A percentile compares a stretch with the other conserved stretches of the same genome.
phyloP scores from a whole-genome alignment of 2,888 invertebrate genomes.

The Cordylochernes scorpioides region DNA sequence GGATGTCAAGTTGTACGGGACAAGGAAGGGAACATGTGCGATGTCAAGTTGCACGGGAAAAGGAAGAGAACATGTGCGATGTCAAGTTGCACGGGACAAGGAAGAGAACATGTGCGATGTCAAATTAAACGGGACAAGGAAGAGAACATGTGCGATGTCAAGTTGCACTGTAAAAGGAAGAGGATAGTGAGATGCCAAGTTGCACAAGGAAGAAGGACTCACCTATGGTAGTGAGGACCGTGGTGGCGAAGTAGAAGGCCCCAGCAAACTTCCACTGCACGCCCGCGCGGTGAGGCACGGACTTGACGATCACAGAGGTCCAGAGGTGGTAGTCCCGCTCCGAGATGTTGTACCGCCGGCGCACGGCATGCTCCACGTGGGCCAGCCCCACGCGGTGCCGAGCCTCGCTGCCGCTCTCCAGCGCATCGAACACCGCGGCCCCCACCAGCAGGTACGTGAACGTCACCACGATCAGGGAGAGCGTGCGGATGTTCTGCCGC shows the following conservation, averaged over 20 bases:
- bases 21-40: too few relatives aligned
- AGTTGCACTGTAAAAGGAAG: too few relatives aligned
- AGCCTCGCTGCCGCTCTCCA: slow-evolving; percentile 82
- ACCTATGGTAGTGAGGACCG: slow-evolving; percentile 87
- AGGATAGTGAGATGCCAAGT: too few relatives aligned
- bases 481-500: slow-evolving; percentile 87
- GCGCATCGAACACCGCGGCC: slow-evolving; percentile 89
- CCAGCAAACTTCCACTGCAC: slow-evolving; percentile 99
- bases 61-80: too few relatives aligned
- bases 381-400: slow-evolving; percentile 47
- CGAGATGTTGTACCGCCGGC: slow-evolving; percentile 73
- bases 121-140: too few relatives aligned
- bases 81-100: too few relatives aligned
- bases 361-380: slow-evolving; percentile 30
- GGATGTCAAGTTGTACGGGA: too few relatives aligned
- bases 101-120: too few relatives aligned
- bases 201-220: too few relatives aligned
- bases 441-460: slow-evolving; percentile 93
- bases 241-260: slow-evolving; percentile 93
- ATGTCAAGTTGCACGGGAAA: too few relatives aligned
- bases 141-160: too few relatives aligned
- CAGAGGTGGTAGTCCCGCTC: slow-evolving; percentile 74
- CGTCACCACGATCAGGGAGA: slow-evolving; percentile 89
- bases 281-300: slow-evolving; percentile 89
- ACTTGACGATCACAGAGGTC: slow-evolving; percentile 77